Evolutionary conservation across 2,888 invertebrate species (phyloP).

Genomic region (Amaurobius ferox): DNA sequence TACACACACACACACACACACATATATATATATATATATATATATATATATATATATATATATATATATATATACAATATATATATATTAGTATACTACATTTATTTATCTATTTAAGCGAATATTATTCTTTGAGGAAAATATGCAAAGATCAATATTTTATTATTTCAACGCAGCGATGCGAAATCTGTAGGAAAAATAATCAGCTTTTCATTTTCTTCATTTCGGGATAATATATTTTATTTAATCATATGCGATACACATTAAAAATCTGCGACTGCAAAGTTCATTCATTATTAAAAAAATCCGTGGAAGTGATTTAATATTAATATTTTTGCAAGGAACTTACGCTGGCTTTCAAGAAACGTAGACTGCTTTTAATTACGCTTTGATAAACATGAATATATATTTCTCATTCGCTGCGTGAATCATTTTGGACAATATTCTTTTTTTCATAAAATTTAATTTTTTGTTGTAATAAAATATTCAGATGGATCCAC

Average conservation of each 20-base stretch:
- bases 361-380: neutral
- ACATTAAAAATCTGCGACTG: neutral
- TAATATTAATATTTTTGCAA: neutral
- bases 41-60: too few relatives aligned
- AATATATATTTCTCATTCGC: neutral
- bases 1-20: too few relatives aligned
- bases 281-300: neutral
- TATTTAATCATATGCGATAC: neutral
- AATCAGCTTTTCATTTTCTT: neutral
- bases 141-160: neutral
- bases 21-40: too few relatives aligned
- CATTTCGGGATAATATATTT: neutral
- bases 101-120: too few relatives aligned
- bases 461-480: neutral
- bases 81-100: too few relatives aligned
- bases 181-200: neutral
- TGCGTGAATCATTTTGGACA: neutral
- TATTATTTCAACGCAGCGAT: neutral
- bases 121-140: too few relatives aligned
- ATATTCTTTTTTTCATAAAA: neutral
- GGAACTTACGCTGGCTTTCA: neutral
- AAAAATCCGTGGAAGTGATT: neutral
- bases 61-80: too few relatives aligned
- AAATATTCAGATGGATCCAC: neutral
- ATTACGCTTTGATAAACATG: neutral